Percentiles rank a stretch among this genome's conserved stretches.
Evolutionary conservation across 2,113 vertebrate species (phyloP).

Genomic region (Cololabis saira): DNA sequence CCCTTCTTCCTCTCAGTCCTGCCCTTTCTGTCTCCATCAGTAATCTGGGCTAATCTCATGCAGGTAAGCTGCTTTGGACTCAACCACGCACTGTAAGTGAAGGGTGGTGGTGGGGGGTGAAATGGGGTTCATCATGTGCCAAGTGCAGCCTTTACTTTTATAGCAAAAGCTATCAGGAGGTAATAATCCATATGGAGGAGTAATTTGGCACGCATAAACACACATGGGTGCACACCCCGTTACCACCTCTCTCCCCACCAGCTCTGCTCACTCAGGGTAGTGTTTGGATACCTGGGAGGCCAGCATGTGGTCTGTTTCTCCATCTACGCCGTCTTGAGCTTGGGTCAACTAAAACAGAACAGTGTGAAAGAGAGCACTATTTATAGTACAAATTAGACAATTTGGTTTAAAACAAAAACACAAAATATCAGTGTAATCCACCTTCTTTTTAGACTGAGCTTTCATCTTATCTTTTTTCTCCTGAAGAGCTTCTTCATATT

Average conservation of each 20-base stretch:
- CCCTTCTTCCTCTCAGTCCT: slow-evolving; percentile 54
- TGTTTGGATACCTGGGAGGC: slow-evolving; percentile 71
- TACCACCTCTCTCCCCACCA: not conserved
- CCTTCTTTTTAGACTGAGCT: slow-evolving; percentile 62
- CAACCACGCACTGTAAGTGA: slow-evolving; percentile 56
- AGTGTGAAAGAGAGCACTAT: not conserved
- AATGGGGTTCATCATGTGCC: slow-evolving; percentile 37
- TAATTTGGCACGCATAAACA: not conserved
- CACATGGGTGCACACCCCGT: no score
- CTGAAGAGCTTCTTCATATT: slow-evolving; percentile 72
- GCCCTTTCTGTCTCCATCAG: slow-evolving; percentile 55
- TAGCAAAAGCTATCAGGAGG: not conserved
- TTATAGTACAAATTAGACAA: not conserved
- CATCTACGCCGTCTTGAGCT: slow-evolving; percentile 54
- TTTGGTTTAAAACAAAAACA: not conserved
- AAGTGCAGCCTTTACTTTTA: not conserved
- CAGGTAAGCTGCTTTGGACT: slow-evolving; percentile 82
- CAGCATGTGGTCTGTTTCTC: slow-evolving; percentile 78
- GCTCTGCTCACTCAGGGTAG: slow-evolving; percentile 5
- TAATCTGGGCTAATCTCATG: slow-evolving; percentile 80
- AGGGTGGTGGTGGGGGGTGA: slow-evolving; percentile 27
- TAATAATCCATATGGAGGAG: no score
- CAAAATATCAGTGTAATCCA: slow-evolving; percentile 10
- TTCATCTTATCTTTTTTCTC: slow-evolving; percentile 70
- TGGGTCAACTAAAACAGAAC: slow-evolving; percentile 58